Conservation (phyloP, 2,888 invertebrate genomes). For the Dryomyza anilis region DNA sequence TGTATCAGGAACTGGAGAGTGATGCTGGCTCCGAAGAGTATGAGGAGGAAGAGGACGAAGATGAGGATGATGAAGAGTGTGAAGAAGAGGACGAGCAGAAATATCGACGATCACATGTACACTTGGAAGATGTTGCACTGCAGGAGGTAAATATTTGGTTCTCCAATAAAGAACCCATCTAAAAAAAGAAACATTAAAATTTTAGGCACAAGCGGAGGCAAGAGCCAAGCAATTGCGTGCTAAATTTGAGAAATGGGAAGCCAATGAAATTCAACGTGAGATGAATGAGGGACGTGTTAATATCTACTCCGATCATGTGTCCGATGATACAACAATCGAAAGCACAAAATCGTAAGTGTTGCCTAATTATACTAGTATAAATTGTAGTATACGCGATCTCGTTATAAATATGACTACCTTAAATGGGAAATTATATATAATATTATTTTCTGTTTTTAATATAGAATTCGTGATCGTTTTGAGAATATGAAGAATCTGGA, state of each 20-base stretch:
- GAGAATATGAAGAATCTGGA: slow-evolving; percentile 77
- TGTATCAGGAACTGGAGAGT: slow-evolving; percentile 57
- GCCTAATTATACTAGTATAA: too few relatives aligned
- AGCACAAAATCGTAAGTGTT: slow-evolving; percentile 75
- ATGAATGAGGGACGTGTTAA: slow-evolving; percentile 60
- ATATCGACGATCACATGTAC: slow-evolving; percentile 42
- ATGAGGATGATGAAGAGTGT: slow-evolving; percentile 56
- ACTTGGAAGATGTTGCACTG: slow-evolving; percentile 70
- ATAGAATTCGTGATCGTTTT: slow-evolving; percentile 82
- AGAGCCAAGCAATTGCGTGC: slow-evolving; percentile 83
- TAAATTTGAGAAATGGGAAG: slow-evolving; percentile 88
- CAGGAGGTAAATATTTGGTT: slow-evolving; percentile 64
- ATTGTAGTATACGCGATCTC: neutral
- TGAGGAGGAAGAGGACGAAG: slow-evolving; percentile 57
- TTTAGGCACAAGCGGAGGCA: slow-evolving; percentile 73
- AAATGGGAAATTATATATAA: neutral
- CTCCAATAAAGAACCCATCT: too few relatives aligned
- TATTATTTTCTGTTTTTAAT: too few relatives aligned
- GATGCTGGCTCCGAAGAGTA: slow-evolving; percentile 54
- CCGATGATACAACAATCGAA: slow-evolving; percentile 79
- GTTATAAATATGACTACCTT: neutral
- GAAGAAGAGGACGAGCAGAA: slow-evolving; percentile 63
- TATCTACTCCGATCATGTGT: slow-evolving; percentile 61
- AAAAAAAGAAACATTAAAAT: neutral
- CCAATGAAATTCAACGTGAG: slow-evolving; percentile 68